phyloP scores from a whole-genome alignment of 2,113 vertebrate genomes.

The Paramisgurnus dabryanus region DNA sequence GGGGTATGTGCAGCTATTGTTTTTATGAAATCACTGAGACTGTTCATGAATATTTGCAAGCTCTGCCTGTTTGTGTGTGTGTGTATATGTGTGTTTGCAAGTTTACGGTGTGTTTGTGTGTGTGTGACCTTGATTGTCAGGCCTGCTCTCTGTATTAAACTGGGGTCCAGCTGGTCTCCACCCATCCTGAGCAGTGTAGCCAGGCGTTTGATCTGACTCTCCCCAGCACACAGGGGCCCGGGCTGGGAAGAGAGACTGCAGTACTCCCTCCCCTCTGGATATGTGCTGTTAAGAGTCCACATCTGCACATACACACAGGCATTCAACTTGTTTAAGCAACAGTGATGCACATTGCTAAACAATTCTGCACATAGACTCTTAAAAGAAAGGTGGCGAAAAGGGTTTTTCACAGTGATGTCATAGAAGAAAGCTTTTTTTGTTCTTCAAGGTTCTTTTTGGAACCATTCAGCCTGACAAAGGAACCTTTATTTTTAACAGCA shows the following conservation, averaged over 20 bases:
- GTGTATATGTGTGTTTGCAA: constrained; percentile 6
- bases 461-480: too few relatives aligned
- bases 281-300: constrained; percentile 14
- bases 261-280: constrained; percentile 33
- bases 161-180: constrained; percentile 44
- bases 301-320: constrained; percentile 23
- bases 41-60: constrained; percentile 4
- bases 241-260: constrained; percentile 25
- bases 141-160: constrained; percentile 33
- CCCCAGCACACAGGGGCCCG: constrained; percentile 27
- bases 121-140: constrained; percentile 29
- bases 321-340: not conserved
- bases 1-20: constrained; percentile 5
- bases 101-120: constrained; percentile 13
- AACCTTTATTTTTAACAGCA: too few relatives aligned
- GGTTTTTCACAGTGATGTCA: too few relatives aligned
- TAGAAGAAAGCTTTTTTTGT: too few relatives aligned
- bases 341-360: not conserved
- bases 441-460: too few relatives aligned
- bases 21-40: constrained; percentile 13
- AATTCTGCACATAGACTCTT: not conserved
- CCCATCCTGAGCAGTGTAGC: constrained; percentile 30
- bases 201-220: constrained; percentile 46
- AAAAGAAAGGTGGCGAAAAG: too few relatives aligned
- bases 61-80: constrained; percentile 26